Base-by-base conservation (phyloP, 2,797 vertebrate species). In the Syngnathus rostellatus region DNA sequence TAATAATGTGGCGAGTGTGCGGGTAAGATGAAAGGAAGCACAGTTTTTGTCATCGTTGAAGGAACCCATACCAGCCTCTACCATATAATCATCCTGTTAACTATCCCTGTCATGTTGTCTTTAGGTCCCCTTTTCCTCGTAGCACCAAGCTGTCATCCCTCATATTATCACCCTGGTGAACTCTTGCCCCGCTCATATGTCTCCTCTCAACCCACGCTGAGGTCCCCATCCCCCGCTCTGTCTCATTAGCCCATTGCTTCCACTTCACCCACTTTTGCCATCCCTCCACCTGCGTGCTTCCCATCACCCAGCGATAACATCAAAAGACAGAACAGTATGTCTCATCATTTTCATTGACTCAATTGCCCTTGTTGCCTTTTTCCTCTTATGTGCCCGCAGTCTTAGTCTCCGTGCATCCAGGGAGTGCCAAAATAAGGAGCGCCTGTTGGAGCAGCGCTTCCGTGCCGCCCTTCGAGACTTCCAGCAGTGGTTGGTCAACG, bases 401-500 rank as follows among this genome's bases (percentile, higher is more conserved):
- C 93, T 98, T 73, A 95, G 93, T 80, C 90, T 99, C 55, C 93
- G 95, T 84, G 94, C 94, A 60, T 93, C 95, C 61, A 93, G 96
- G 81, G 91, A 93, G 77, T 97, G 94, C 89, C 95, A 96, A 81
- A 95, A 90, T 85, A 98, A 98, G 86, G 96, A 99, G 85, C 94
- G 96, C 77, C 88, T 93, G 77, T 88, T 99, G 84, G 95, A 98
- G 79, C 94, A 98, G 80, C 91, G 95, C 75, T 96, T 96, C 81
- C 92, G 88, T 37, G 90, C 83, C 0, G 90, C 91, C 45, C 90
- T 92, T 76, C 90, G 94, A 75, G 94, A 95, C 67, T 96, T 97
- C 82, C 95, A 97, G 77, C 95, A 97, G 76, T 96, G 94, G 97
- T 74, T 99, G 82, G 92, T 98, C 76, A 96, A 92, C 55, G 93